Base-by-base conservation (phyloP, 2,888 invertebrate genomes). In the Megalurothrips usitatus region DNA sequence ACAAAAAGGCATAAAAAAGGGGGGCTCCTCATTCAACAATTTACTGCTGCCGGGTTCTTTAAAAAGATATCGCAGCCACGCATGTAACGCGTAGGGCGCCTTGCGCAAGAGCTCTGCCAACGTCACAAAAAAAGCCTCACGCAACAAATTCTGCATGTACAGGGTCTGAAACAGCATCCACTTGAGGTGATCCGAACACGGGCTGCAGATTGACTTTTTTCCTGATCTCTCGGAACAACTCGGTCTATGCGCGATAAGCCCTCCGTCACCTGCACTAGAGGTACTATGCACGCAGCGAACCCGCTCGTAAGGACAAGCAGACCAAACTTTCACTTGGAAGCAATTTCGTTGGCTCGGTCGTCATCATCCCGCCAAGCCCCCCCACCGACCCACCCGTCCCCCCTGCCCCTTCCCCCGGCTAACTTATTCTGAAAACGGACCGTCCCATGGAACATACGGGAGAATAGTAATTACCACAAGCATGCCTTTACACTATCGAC, bases 401-500 rank as follows among this genome's bases (percentile, higher is more conserved):
- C 58, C 58, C 58, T 8, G 14, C 58, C 14, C 58, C 14, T 58
- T 17, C n/a, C 12, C 34, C 34, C 34, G 34, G 23, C 26, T 26
- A 75, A 75, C 68, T 75, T 75, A 75, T 75, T 26, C 68, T 26
- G 23, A 75, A 58, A 58, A 58, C 58, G 58, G 58, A 58, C 17
- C 58, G 58, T 17, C 58, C 58, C 58, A 10, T 17, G 58, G 17
- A 58, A 58, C 58, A 58, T 58, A 17, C 58, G 58, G 58, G 68
- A 75, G 68, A 26, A 26, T 58, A 58, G 58, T 75, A 75, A 75
- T 75, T 75, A 23, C 68, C 68, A 12, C 68, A 23, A 11, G 11
- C 26, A 58, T 75, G 68, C 68, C 68, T 75, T 75, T 75, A 26
- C 68, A 75, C 68, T 75, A 75, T 75, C 68, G 68, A 75, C 68